Percentiles rank a stretch among this genome's conserved stretches.
These are phyloP conservation scores for Geopemphigus sp. DNA, from an alignment of 1,140 invertebrate species.

Conservation along the genomic window DNA sequence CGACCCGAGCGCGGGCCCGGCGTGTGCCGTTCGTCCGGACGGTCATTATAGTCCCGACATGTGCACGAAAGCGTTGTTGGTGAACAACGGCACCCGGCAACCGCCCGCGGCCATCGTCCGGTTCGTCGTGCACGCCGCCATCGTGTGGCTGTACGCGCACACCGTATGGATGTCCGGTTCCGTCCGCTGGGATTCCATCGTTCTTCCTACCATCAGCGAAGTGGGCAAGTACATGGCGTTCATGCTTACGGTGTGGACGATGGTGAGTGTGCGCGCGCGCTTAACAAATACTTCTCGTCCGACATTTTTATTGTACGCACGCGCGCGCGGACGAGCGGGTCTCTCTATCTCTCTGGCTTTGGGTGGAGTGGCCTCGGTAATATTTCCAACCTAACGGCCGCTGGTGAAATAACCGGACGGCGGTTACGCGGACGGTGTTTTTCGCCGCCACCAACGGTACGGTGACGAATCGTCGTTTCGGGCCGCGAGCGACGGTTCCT, in stretches of 20 bases:
- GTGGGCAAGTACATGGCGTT: conserved; percentile 14
- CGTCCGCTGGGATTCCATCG: conserved; percentile 4
- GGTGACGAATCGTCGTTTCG: too few species aligned
- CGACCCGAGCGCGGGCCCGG: not conserved
- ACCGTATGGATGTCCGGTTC: not conserved
- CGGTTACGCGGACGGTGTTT: too few species aligned
- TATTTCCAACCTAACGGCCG: too few species aligned
- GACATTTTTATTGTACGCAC: too few species aligned
- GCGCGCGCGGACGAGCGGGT: too few species aligned
- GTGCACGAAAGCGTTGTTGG: not conserved
- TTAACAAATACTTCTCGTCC: too few species aligned
- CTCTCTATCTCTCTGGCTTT: too few species aligned
- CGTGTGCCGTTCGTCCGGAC: not conserved
- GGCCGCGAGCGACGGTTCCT: too few species aligned
- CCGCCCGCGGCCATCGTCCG: conserved; percentile 28
- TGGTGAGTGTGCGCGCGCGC: too few species aligned
- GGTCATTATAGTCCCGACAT: conserved; percentile 8
- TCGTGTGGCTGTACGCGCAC: conserved; percentile 3
- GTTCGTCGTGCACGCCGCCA: not conserved
- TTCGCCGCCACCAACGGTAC: too few species aligned
- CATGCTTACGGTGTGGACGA: conserved; percentile 17
- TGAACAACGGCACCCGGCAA: not conserved
- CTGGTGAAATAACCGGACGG: too few species aligned
- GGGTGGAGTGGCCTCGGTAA: too few species aligned
- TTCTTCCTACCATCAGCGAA: conserved; percentile 21